Conservation (phyloP, 2,888 invertebrate genomes). For the Cantharis flavilabris region DNA sequence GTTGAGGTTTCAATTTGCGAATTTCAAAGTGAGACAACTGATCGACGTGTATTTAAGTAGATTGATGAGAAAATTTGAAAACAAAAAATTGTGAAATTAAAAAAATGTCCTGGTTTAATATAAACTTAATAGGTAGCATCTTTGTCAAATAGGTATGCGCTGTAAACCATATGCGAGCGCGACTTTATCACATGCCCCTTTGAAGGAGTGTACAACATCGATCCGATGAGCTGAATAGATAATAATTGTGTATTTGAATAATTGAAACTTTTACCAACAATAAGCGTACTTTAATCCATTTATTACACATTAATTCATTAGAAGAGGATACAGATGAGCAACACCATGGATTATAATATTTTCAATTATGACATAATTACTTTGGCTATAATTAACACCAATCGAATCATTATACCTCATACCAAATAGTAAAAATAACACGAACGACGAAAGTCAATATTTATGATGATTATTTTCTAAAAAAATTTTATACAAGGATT, state of each 20-base stretch:
- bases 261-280: background rate
- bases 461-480: background rate
- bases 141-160: background rate
- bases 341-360: background rate
- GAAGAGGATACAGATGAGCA: background rate
- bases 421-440: background rate
- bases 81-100: background rate
- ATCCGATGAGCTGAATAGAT: conserved; percentile 9
- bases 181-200: background rate
- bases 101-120: background rate
- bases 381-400: background rate
- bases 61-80: background rate
- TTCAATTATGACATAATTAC: background rate
- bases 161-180: background rate
- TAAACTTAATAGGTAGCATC: background rate
- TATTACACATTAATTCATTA: background rate
- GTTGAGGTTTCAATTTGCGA: background rate
- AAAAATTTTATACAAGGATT: background rate
- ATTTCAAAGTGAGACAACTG: background rate
- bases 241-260: background rate
- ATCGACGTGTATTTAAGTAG: background rate
- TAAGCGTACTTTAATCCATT: background rate
- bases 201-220: conserved; percentile 10
- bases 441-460: background rate
- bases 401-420: background rate